Conservation (phyloP, 1,140 invertebrate species). For the Drosophila athabasca region DNA sequence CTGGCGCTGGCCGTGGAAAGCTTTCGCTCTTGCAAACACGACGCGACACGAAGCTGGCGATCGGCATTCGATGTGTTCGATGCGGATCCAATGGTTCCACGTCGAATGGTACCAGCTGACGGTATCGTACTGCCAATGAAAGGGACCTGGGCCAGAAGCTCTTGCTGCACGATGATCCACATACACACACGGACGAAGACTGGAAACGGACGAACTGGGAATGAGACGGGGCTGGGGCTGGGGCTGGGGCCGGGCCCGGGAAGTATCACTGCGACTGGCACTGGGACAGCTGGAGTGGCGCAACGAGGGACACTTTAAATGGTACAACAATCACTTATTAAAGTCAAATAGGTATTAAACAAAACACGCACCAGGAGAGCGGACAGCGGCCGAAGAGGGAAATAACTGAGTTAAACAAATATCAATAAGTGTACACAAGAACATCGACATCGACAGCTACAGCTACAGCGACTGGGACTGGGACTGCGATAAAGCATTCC, state of each 20-base stretch:
- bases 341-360: slow-evolving; percentile 83
- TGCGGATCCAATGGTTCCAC: slow-evolving; percentile 21
- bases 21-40: slow-evolving; percentile 1
- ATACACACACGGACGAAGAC: slow-evolving; percentile 10
- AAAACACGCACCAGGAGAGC: slow-evolving; percentile 57
- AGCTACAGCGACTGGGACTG: background rate
- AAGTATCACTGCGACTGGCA: background rate
- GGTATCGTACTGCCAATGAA: slow-evolving; percentile 43
- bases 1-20: background rate
- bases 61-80: slow-evolving; percentile 20
- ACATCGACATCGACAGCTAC: slow-evolving; percentile 12
- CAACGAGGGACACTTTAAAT: slow-evolving; percentile 73
- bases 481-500: slow-evolving; percentile 31
- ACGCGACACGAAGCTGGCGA: slow-evolving; percentile 7
- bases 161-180: slow-evolving; percentile 35
- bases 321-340: slow-evolving; percentile 83
- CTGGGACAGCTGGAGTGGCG: slow-evolving; percentile 44
- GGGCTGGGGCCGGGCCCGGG: background rate
- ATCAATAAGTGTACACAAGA: slow-evolving; percentile 68
- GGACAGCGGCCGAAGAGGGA: slow-evolving; percentile 10
- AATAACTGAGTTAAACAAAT: slow-evolving; percentile 68
- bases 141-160: slow-evolving; percentile 24
- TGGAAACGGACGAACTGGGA: background rate
- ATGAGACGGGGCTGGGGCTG: background rate
- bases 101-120: slow-evolving; percentile 39